Conservation (phyloP, 37 sponge, comb jelly and placozoan genomes). For the Crambe crambe region DNA sequence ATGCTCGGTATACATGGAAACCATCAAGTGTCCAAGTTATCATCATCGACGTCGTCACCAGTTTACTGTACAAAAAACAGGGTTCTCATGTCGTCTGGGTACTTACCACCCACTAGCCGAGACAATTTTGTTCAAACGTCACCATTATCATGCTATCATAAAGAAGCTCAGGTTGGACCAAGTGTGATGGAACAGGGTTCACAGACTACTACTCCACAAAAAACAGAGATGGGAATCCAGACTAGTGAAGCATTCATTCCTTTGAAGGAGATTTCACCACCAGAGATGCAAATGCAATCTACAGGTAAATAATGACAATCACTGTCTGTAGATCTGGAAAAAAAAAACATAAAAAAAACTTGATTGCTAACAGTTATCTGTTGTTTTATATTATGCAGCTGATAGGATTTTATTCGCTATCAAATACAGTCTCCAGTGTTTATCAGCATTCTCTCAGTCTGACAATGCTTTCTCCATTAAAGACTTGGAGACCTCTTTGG, state of each 20-base stretch:
- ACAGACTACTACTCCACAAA: background rate
- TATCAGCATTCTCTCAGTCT: background rate
- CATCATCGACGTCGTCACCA: too few relatives aligned
- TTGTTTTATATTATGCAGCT: too few relatives aligned
- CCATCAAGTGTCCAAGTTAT: too few relatives aligned
- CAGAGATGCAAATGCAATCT: background rate
- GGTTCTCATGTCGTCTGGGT: too few relatives aligned
- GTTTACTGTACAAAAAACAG: too few relatives aligned
- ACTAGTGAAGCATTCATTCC: background rate
- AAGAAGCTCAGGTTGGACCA: background rate
- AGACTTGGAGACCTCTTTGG: background rate
- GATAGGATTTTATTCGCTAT: background rate
- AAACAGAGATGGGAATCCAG: background rate
- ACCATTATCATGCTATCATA: background rate
- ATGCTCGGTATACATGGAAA: background rate
- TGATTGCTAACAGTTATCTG: too few relatives aligned
- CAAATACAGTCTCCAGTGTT: constrained; percentile 8
- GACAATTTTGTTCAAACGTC: background rate
- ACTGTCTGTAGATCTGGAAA: too few relatives aligned
- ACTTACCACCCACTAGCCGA: background rate
- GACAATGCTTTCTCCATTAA: background rate
- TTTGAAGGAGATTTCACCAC: background rate
- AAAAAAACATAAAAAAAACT: too few relatives aligned
- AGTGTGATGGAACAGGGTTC: background rate
- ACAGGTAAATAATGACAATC: background rate